phyloP scores from a whole-genome alignment of 2,797 vertebrate genomes.

The Valencia hispanica region DNA sequence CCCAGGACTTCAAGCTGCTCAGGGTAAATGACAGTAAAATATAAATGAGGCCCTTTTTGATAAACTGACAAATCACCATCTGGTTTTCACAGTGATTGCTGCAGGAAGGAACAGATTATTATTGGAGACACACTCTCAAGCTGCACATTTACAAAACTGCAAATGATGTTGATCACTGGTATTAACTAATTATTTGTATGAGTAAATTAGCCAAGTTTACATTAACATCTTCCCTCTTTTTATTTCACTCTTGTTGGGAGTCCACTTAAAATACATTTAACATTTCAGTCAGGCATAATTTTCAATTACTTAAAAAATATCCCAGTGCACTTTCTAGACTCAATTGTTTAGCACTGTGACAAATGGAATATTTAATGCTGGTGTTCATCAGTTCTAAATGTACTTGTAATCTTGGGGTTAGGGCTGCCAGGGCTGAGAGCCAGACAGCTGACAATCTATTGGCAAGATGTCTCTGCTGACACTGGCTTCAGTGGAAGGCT shows the following conservation, averaged over 20 bases:
- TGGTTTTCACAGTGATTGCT: constrained; percentile 15
- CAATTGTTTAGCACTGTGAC: constrained; percentile 15
- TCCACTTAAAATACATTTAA: constrained; percentile 13
- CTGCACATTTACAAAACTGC: constrained; percentile 9
- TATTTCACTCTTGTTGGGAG: constrained; percentile 25
- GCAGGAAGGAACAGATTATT: constrained; percentile 16
- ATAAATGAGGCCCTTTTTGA: constrained; percentile 1
- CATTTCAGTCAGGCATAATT: constrained; percentile 18
- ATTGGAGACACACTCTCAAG: not conserved
- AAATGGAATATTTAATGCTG: constrained; percentile 28
- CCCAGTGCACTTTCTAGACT: constrained; percentile 17
- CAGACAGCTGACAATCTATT: constrained; percentile 52
- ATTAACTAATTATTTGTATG: constrained; percentile 30
- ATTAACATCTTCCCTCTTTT: not conserved
- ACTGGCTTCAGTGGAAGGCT: constrained; percentile 17
- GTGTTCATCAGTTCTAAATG: constrained; percentile 28
- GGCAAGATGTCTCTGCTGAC: constrained; percentile 44
- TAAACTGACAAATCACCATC: constrained; percentile 21
- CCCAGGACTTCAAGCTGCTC: not conserved
- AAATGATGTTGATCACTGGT: constrained; percentile 13
- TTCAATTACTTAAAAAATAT: constrained; percentile 27
- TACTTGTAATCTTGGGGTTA: constrained; percentile 23
- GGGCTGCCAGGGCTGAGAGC: constrained; percentile 13
- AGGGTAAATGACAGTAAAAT: not conserved
- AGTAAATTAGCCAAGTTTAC: constrained; percentile 22